A percentile compares a stretch with the other conserved stretches of the same genome.
Conservation (phyloP, 1,140 invertebrate species). For the Phenacoccus solenopsis region DNA sequence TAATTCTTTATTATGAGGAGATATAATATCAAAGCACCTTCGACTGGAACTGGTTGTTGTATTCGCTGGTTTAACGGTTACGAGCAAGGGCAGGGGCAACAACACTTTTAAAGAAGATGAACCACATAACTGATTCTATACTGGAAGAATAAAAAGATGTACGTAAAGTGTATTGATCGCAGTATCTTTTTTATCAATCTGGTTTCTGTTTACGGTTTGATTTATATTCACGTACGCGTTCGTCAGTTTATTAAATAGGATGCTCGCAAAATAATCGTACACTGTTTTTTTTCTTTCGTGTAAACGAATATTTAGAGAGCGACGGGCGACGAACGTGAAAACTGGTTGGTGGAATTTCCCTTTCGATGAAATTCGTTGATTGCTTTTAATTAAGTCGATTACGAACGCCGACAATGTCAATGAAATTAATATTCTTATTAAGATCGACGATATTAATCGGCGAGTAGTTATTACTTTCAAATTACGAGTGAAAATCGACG, state of each 20-base stretch:
- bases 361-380: neutral
- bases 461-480: neutral
- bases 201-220: neutral
- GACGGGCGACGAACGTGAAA: neutral
- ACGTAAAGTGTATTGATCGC: constrained; percentile 12
- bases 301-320: no score
- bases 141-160: neutral
- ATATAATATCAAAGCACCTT: neutral
- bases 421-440: neutral
- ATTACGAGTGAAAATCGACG: neutral
- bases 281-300: neutral
- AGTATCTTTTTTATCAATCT: neutral
- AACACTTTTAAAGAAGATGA: constrained; percentile 8
- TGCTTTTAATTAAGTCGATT: neutral
- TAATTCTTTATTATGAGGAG: constrained; percentile 3
- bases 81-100: neutral
- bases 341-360: neutral
- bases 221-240: neutral
- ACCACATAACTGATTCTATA: constrained; percentile 11
- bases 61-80: constrained; percentile 9
- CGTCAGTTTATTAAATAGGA: neutral
- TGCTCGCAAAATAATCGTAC: neutral
- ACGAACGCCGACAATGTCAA: neutral
- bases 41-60: neutral
- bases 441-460: neutral